Conservation (phyloP, 2,888 invertebrate genomes). For the Aromia moschata region DNA sequence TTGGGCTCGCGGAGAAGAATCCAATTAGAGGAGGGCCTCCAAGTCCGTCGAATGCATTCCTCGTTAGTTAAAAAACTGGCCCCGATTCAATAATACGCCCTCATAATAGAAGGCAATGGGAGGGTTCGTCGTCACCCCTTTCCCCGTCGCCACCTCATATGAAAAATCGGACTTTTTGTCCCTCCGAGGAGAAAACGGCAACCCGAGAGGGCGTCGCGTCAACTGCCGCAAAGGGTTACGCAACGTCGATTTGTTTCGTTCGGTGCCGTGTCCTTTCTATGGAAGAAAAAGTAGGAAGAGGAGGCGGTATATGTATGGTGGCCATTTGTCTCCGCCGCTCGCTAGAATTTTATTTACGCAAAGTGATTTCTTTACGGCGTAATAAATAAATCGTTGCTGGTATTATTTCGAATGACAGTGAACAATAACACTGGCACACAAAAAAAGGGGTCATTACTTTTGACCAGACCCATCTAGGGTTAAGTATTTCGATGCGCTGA, state of each 20-base stretch:
- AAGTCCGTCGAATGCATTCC: slow-evolving; percentile 56
- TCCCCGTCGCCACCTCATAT: slow-evolving; percentile 6
- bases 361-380: too few species aligned
- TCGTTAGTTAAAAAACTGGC: slow-evolving; percentile 52
- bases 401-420: too few species aligned
- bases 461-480: too few species aligned
- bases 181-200: neutral
- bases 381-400: too few species aligned
- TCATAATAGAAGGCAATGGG: slow-evolving; percentile 14
- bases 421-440: too few species aligned
- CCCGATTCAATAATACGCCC: slow-evolving; percentile 48
- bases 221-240: neutral
- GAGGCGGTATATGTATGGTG: neutral
- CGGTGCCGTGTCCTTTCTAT: neutral
- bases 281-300: neutral
- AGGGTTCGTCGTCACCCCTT: neutral
- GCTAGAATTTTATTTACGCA: too few species aligned
- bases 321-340: neutral
- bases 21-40: slow-evolving; percentile 57
- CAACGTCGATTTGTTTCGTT: neutral
- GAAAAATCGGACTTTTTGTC: slow-evolving; percentile 20
- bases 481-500: too few species aligned
- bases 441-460: too few species aligned
- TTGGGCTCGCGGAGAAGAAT: slow-evolving; percentile 53
- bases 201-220: too few species aligned